Evolutionary conservation across 2,797 vertebrate genomes (phyloP), one percentile per base, ranked within the genome.

Genomic region (Nothura maculosa): DNA sequence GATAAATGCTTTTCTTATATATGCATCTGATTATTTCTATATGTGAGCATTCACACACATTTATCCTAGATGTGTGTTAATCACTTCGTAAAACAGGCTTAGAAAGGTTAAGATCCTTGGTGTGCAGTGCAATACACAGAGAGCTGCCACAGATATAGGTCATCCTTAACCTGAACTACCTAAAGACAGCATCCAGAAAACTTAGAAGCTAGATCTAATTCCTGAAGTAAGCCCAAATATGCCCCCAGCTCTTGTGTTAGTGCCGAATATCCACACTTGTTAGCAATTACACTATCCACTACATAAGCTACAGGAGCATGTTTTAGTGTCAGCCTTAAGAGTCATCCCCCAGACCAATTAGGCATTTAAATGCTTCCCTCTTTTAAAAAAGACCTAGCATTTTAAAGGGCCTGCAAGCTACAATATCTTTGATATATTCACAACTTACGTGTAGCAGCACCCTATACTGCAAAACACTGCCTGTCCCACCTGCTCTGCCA

Each of bases 321-420:
- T 45, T 86, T 66, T 69, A 68, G n/a, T 14, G 7, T 7, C 24
- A 89, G 30, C 42, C 32, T 64, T 85, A 72, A 88, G 83, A 75
- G 62, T 27, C 2, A 0, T 34, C 58, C 42, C 48, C 25, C 43
- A 52, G 43, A 57, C 34, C 40, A 57, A 18, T 30, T 18, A n/a
- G 80, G 38, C 60, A 66, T 73, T 86, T 66, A 48, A 76, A 94
- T 38, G 38, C 38, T 12, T 38, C 38, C 38, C 38, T 38, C 38
- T 38, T 12, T 38, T 38, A 38, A 38, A 38, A 38, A 38, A n/a
- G n/a, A n/a, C n/a, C 22, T 81, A 34, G 48, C 63, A 36, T 1
- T 7, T 50, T 58, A 84, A 57, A 75, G 0, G 47, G 40, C 30
- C 67, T 68, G 30, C 54, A 87, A 22, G 25, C 81, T 79, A 83